Evolutionary conservation across 2,888 invertebrate genomes (phyloP), one percentile per base, ranked within the genome.

Genomic region (Drosophila engyochracea): DNA sequence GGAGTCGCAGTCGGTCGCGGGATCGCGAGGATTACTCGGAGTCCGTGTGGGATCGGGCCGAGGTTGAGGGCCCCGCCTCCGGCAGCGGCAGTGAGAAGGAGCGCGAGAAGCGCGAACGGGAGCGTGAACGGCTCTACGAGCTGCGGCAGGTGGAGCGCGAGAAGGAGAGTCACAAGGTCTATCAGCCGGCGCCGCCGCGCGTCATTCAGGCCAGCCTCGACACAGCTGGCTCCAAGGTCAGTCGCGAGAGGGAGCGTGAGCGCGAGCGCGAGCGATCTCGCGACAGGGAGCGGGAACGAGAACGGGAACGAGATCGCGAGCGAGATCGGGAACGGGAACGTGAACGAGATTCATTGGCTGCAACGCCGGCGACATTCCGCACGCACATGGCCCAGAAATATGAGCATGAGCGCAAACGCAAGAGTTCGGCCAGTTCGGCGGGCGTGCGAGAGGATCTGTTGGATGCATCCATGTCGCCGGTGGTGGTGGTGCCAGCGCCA

Each of bases 321-420:
- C 33, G 33, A 1, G 33, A 33, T 0, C 33, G 64, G 0, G 31
- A 31, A 0, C 14, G 51, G 4, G 49, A 75, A 0, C 41, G 74
- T 0, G 74, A 74, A 2, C 16, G 72, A 7, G 68, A 75, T 19
- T 63, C 69, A 12, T 44, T 41, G 64, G 30, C 54, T 19, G 70
- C 79, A 5, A 74, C 88, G 64, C 94, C 96, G 58, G 95, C 96
- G 0, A 96, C 96, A 1, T 96, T 96, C 86, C 95, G 96, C 83
- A 96, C 96, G 1, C 96, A 96, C 88, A 96, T 96, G 95, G 95
- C 94, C 0, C 95, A 95, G 90, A 96, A 96, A 77, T 95, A 96
- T 84, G 94, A 96, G 80, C 93, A 95, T 66, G 96, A 97, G 85
- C 95, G 96, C 5, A 96, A 97, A 79, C 95, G 97, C 71, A 95